Base-by-base conservation (phyloP, 2,888 invertebrate genomes). In the Coenonympha arcania region DNA sequence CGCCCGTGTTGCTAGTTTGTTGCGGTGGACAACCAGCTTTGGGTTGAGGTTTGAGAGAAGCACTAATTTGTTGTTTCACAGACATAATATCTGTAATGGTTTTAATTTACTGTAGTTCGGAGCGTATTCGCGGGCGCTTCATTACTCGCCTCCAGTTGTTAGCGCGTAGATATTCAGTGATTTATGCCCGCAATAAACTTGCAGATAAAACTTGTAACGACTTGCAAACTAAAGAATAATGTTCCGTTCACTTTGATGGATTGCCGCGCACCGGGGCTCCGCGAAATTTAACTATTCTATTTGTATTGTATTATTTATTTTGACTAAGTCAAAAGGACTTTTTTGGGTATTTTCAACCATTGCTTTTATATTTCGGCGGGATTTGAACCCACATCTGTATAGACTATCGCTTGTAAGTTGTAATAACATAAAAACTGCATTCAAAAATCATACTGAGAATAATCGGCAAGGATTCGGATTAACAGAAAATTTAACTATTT, bases 131-230 rank as follows among this genome's bases (percentile, higher is more conserved):
- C 13, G 5, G n/a, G 15, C 39, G 39, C 39, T 39, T 39, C 39
- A 39, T 39, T 24, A 37, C 9, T 24, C 24, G 24, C 15, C 5
- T 8, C 39, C 39, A 24, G 39, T 39, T 39, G 39, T 39, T 39
- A 49, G 26, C 28, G 43, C 48, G 36, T 42, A 42, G 43, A 49
- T 49, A 43, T 49, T 43, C 48, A 31, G 42, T 39, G 49, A 49
- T 49, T 49, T 43, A 31, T 39, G 39, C 39, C 20, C 18, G 48
- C 34, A 42, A 48, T 53, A 48, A 50, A 45, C 15, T 52, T 50
- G 50, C 40, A 54, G 52, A 54, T 56, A 50, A 51, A 48, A 48
- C 44, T 24, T 45, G 47, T 45, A 26, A 40, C 43, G 39, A 39
- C 39, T 39, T 39, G 39, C 39, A 39, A 39, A 39, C 39, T 39